Base-by-base conservation (phyloP, 2,113 vertebrate genomes). In the Phyllostomus hastatus region DNA sequence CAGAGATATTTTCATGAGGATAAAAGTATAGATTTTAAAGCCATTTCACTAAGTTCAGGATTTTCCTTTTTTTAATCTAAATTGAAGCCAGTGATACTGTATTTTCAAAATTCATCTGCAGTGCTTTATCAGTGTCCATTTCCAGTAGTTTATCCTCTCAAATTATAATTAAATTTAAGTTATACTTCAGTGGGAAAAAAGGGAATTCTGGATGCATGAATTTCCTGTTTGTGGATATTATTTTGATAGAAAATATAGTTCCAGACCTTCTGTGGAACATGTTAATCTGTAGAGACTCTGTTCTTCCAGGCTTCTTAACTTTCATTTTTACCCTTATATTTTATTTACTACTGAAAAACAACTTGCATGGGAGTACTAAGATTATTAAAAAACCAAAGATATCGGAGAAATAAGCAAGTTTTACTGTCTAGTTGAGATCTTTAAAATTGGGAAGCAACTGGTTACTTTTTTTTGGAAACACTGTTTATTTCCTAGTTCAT, bases 331-430 rank as follows among this genome's bases (percentile, higher is more conserved):
- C 26, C n/a, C 2, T 73, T 64, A 43, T 19, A 72, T 72, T 91
- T 54, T 91, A 87, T 91, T 95, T 87, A 66, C 82, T 73, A 66
- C 46, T 91, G 54, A 91, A 86, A 52, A 95, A 54, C 10, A 66
- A 31, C 22, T 72, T 86, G 54, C 33, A 22, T 86, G 35, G 26
- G 85, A 81, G 7, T 85, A 43, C 50, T 50, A 28, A 76, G 43
- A 80, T 79, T 70, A 84, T 38, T 75, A 48, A 26, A 38, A 67
- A 76, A 48, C 19, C 9, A 48, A 54, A 75, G 57, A 17, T 78
- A 59, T 54, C 59, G 78, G 24, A 76, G 50, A 69, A 57, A 59
- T 38, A 48, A 89, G 38, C 59, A 59, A 33, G 38, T 94, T 78
- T 84, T 84, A 90, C 33, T 94, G n/a, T 73, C 31, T 38, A 69